Percentiles rank a stretch among this genome's conserved stretches.
These are phyloP conservation scores for Odontocerum albicorne DNA, from an alignment of 2,888 invertebrate species.

Conservation along the genomic window DNA sequence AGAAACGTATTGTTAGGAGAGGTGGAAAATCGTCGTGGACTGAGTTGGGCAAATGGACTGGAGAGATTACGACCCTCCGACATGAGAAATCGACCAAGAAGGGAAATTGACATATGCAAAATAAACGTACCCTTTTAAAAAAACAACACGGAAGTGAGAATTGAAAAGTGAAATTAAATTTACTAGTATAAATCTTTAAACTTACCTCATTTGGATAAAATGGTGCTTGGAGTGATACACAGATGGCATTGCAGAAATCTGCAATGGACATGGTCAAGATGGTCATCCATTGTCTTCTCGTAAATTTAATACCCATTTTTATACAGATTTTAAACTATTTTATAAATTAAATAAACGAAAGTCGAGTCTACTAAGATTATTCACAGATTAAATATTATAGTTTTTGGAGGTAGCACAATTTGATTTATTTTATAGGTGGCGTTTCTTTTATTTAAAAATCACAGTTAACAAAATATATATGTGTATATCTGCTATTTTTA, in stretches of 20 bases:
- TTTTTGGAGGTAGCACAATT: too few relatives aligned
- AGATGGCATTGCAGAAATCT: slow-evolving; percentile 82
- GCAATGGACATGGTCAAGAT: slow-evolving; percentile 77
- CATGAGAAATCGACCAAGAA: too few relatives aligned
- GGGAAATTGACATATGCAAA: too few relatives aligned
- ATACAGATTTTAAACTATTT: neutral
- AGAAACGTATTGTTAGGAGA: neutral
- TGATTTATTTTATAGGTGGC: too few relatives aligned
- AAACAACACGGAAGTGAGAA: too few relatives aligned
- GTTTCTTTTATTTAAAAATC: too few relatives aligned
- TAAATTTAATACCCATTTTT: slow-evolving; percentile 65
- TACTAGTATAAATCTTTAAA: neutral
- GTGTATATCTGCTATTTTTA: too few relatives aligned
- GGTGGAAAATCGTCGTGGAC: neutral
- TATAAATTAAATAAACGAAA: neutral
- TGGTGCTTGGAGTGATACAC: slow-evolving; percentile 82
- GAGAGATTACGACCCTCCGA: neutral
- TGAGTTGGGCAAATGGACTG: neutral
- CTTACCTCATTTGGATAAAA: slow-evolving; percentile 84
- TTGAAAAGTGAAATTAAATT: too few relatives aligned
- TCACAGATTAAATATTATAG: too few relatives aligned
- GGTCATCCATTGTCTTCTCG: slow-evolving; percentile 75
- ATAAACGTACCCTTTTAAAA: too few relatives aligned
- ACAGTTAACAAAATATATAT: too few relatives aligned
- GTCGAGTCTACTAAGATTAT: too few relatives aligned